Base-by-base conservation (phyloP, 1,140 invertebrate species). In the Asobara japonica region DNA sequence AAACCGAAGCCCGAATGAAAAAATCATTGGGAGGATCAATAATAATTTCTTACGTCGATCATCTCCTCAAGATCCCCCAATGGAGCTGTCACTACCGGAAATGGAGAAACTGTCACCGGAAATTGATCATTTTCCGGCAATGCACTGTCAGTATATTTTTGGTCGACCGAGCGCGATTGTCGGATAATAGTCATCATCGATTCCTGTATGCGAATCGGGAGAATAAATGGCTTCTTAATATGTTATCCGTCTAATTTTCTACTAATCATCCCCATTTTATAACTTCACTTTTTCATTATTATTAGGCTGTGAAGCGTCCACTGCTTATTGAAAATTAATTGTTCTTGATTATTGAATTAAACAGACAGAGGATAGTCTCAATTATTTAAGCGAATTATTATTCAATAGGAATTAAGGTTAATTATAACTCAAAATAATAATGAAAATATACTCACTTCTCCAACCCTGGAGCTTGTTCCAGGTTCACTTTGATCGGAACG, bases 121-220 rank as follows among this genome's bases (percentile, higher is more conserved):
- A 45, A 65, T 31, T 64, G n/a, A 48, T 65, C 22, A 25, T 20
- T 64, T 16, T 71, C 61, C n/a, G 60, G 25, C n/a, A 45, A 45
- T 48, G 11, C 62, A 38, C 25, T 62, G 33, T 33, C 29, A 31
- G 10, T 61, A 64, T 48, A 25, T 30, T 60, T 29, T 27, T 29
- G 33, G 30, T 71, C 41, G 31, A 45, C 65, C 20, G 69, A 71
- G 20, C 69, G 69, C 38, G 29, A 65, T 10, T 71, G 69, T 25
- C 69, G 69, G 25, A 30, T 56, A 56, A 56, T 22, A 25, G 51
- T 56, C 51, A 56, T 56, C 51, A 56, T 56, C 25, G 18, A 3
- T 10, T 56, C 51, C 51, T 56, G 25, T 56, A 56, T 45, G 18
- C 51, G 51, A 5, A 5, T 56, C 18, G 18, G 51, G 51, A 56